Conservation (phyloP, 2,113 vertebrate species). For the Cathartes aura region DNA sequence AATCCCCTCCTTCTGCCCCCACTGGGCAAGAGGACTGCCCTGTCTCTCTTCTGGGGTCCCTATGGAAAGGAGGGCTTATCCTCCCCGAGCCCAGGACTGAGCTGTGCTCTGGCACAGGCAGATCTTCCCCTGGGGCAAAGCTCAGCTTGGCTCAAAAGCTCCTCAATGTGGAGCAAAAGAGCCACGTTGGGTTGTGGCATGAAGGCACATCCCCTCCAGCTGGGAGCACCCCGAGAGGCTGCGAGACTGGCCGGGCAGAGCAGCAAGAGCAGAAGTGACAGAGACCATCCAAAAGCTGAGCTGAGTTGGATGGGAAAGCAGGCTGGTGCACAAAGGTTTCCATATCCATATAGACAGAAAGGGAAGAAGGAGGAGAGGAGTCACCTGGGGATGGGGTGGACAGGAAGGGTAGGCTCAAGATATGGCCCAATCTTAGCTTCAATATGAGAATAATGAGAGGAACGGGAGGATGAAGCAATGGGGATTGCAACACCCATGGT, state of each 20-base stretch:
- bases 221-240: neutral
- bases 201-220: neutral
- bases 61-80: neutral
- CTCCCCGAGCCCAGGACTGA: neutral
- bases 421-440: neutral
- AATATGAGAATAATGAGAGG: constrained; percentile 3
- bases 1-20: neutral
- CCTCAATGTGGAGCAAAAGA: neutral
- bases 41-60: neutral
- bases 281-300: neutral
- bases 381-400: neutral
- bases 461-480: constrained; percentile 6
- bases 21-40: rapidly evolving
- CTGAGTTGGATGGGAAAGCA: neutral
- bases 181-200: rapidly evolving
- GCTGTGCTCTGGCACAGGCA: neutral
- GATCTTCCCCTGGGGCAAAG: neutral
- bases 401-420: neutral
- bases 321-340: neutral
- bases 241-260: neutral
- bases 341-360: rapidly evolving
- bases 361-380: neutral
- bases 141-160: neutral
- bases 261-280: neutral
- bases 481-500: neutral